Conservation (phyloP, 2,888 invertebrate genomes). For the Eristalinus aeneus region DNA sequence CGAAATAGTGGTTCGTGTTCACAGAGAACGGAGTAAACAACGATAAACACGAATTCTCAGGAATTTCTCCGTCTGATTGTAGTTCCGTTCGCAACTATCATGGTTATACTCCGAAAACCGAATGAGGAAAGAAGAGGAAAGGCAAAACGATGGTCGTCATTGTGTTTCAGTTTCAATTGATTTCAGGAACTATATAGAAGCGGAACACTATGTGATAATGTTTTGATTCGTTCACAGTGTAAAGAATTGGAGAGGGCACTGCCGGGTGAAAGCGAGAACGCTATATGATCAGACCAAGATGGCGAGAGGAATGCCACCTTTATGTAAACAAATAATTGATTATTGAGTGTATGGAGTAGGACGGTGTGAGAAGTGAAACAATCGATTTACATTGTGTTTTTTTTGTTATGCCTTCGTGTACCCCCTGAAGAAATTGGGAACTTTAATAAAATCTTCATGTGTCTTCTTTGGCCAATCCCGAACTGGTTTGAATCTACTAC, state of each 20-base stretch:
- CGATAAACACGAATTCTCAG: neutral
- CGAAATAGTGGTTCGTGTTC: neutral
- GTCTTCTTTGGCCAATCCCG: slow-evolving; percentile 63
- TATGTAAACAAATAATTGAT: slow-evolving; percentile 71
- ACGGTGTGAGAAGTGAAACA: slow-evolving; percentile 54
- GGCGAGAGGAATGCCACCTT: slow-evolving; percentile 66
- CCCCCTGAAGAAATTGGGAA: slow-evolving; percentile 63
- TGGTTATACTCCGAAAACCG: slow-evolving; percentile 64
- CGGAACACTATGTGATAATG: slow-evolving; percentile 38
- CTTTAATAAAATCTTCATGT: slow-evolving; percentile 62
- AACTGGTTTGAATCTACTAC: slow-evolving; percentile 55
- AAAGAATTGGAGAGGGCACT: slow-evolving; percentile 52
- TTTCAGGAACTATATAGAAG: slow-evolving; percentile 26
- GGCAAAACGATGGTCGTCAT: slow-evolving; percentile 64
- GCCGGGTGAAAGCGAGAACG: neutral
- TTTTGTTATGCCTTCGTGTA: slow-evolving; percentile 16
- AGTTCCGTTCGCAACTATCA: slow-evolving; percentile 56
- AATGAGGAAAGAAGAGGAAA: slow-evolving; percentile 68
- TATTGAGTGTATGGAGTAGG: slow-evolving; percentile 41
- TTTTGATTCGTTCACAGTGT: slow-evolving; percentile 66
- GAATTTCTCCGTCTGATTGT: neutral
- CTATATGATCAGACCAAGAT: slow-evolving; percentile 1
- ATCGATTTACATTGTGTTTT: slow-evolving; percentile 58
- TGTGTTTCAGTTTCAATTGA: slow-evolving; percentile 58
- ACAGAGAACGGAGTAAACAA: neutral